Conservation (phyloP, 2,797 vertebrate genomes). For the Sebastes iracundus region DNA sequence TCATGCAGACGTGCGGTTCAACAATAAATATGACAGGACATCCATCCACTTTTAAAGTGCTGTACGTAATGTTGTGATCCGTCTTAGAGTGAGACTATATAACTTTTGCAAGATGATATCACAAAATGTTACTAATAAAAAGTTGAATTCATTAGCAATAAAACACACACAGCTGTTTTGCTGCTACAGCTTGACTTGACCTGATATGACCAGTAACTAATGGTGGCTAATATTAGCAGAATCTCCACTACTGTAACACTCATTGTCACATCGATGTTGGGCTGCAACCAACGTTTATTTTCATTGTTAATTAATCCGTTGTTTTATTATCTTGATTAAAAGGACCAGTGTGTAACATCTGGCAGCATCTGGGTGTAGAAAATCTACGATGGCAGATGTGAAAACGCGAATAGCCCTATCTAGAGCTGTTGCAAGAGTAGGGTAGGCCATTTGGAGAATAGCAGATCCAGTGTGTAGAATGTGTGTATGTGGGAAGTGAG, state of each 20-base stretch:
- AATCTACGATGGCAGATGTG: too few species aligned
- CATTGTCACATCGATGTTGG: background rate
- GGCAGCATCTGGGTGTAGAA: too few species aligned
- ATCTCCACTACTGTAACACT: background rate
- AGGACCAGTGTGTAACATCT: too few species aligned
- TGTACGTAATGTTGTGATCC: constrained; percentile 28
- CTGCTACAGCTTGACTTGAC: background rate
- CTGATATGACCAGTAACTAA: background rate
- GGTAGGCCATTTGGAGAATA: too few species aligned
- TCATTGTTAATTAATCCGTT: fast-evolving
- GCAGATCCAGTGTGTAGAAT: fast-evolving
- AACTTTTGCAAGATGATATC: background rate
- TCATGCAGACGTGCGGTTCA: constrained; percentile 2
- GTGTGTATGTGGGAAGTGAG: too few species aligned
- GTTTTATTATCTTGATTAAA: background rate
- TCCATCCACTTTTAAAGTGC: constrained; percentile 65
- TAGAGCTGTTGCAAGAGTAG: too few species aligned
- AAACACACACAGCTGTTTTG: background rate
- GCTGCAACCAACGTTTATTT: background rate
- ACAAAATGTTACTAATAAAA: background rate
- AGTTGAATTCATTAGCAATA: background rate
- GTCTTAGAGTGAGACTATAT: background rate
- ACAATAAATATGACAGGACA: constrained; percentile 58
- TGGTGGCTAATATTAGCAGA: background rate
- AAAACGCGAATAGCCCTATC: too few species aligned